Evolutionary conservation across 2,888 invertebrate genomes (phyloP), one percentile per base, ranked within the genome.

Genomic region (Thalpophila matura): DNA sequence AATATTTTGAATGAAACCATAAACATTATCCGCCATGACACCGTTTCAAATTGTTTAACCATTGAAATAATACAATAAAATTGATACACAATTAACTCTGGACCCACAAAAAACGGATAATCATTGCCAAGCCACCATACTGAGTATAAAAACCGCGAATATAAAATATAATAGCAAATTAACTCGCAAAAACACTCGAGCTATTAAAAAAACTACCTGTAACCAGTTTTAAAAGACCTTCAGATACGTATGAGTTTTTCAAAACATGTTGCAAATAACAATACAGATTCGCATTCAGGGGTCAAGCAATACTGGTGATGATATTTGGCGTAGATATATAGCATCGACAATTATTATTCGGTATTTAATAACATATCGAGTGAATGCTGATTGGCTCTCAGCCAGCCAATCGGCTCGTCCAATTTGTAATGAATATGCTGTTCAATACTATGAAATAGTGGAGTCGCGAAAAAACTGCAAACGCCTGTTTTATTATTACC

Each of bases 361-460:
- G 79, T 87, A 86, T 89, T 90, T 87, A 88, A 90, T 87, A 86
- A 82, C 77, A 79, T 77, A 65, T 79, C 64, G 59, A 67, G 77
- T 69, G 71, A 59, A 29, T 67, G 74, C 74, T 82, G 71, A 93
- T 94, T 93, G 94, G 93, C 80, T 79, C 71, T 47, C 43, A 66
- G 74, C 68, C 81, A 74, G 55, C 94, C 93, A 94, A 94, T 94
- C 81, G 79, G 77, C 62, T 63, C 60, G 75, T 79, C 81, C 86
- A 87, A 89, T 90, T 88, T 83, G 84, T 87, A 88, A 90, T 89
- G 82, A 86, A 82, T 80, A 80, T 74, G 74, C 67, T 64, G 77
- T 82, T 84, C 77, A 66, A 77, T 82, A 73, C 66, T 79, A 75
- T 76, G 68, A 85, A 88, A 77, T 80, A 63, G 55, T 88, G 79